Evolutionary conservation across 2,888 invertebrate genomes (phyloP).

Genomic region (Seira sanloemensis): DNA sequence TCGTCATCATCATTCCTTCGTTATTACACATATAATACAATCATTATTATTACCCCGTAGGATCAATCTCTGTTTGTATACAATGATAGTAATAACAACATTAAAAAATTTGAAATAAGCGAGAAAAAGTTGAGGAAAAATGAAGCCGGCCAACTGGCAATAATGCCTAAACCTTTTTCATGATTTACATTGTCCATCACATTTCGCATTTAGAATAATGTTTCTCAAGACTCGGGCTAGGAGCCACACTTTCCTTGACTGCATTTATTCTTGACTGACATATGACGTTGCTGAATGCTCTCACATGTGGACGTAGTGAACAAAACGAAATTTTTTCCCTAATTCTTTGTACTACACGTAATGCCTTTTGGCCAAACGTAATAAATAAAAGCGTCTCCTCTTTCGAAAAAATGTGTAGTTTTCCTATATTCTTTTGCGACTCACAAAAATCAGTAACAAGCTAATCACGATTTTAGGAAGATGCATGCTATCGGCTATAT

Average conservation of each 20-base stretch:
- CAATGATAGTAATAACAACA: not conserved
- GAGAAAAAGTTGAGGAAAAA: too few relatives aligned
- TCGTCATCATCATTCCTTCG: constrained; percentile 1
- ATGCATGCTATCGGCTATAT: constrained; percentile 48
- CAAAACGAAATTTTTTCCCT: not conserved
- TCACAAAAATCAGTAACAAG: constrained; percentile 55
- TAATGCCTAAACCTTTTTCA: not conserved
- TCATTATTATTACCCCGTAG: not conserved
- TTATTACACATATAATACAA: constrained; percentile 29
- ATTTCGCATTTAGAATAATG: not conserved
- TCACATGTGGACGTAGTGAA: not conserved
- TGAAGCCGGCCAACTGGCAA: too few relatives aligned
- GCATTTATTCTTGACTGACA: constrained; percentile 28
- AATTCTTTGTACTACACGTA: not conserved
- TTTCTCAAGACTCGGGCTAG: not conserved
- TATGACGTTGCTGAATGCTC: not conserved
- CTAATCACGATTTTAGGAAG: constrained; percentile 51
- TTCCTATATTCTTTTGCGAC: constrained; percentile 14
- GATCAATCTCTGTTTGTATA: not conserved
- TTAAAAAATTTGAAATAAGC: too few relatives aligned
- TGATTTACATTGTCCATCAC: not conserved
- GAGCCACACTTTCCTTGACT: not conserved
- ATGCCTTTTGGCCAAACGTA: constrained; percentile 42
- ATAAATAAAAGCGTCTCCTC: constrained; percentile 35
- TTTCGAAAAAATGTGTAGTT: constrained; percentile 19